These are phyloP conservation scores for Heliconius aoede DNA, from an alignment of 2,888 invertebrate species.

Conservation along the genomic window DNA sequence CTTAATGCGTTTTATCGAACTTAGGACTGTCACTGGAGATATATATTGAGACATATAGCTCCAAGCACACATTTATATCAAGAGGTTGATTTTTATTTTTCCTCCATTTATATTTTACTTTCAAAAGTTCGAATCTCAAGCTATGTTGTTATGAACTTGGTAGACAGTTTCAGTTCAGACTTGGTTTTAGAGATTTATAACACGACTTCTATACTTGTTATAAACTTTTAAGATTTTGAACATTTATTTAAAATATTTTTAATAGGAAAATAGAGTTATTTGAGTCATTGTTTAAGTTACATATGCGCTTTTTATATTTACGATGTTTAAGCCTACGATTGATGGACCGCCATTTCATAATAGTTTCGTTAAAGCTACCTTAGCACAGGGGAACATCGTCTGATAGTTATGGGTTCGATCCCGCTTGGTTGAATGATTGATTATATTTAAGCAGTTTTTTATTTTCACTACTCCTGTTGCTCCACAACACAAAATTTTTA, in stretches of 20 bases:
- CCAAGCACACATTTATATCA: neutral
- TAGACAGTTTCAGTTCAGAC: conserved; percentile 17
- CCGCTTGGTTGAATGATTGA: no score
- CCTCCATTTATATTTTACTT: conserved; percentile 14
- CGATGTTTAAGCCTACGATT: neutral
- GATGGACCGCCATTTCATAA: no score
- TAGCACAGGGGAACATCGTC: no score
- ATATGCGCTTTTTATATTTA: neutral
- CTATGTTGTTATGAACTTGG: conserved; percentile 24
- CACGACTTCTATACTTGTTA: conserved; percentile 17
- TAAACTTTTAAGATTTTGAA: conserved; percentile 4
- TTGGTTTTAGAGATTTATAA: conserved; percentile 14
- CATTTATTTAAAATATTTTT: conserved; percentile 10
- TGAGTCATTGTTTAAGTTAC: neutral
- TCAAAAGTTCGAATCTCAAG: conserved; percentile 15
- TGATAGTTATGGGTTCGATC: no score
- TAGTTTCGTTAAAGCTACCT: no score
- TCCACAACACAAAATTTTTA: no score
- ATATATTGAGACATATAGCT: neutral
- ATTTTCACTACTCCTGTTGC: no score
- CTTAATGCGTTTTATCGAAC: no score
- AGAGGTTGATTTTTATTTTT: neutral
- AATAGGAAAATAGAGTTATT: neutral
- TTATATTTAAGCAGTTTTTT: no score
- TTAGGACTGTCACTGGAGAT: no score